phyloP scores from a whole-genome alignment of 2,113 vertebrate genomes.

The Nematolebias whitei region DNA sequence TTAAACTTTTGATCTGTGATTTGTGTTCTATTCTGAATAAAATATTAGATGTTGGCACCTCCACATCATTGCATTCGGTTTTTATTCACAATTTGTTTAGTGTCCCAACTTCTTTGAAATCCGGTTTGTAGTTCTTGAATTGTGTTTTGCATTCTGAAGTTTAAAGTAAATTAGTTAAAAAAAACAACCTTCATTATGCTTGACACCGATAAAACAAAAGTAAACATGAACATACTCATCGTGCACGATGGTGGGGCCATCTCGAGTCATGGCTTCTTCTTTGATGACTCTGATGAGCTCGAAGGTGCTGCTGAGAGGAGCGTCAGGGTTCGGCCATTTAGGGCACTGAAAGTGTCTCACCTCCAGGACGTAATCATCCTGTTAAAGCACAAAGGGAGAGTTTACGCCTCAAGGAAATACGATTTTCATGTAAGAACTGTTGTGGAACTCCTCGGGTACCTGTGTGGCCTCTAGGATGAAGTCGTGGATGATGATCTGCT shows the following conservation, averaged over 20 bases:
- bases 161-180: no score
- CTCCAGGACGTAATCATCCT: slow-evolving; percentile 99
- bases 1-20: no score
- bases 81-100: no score
- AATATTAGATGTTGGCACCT: no score
- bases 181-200: neutral
- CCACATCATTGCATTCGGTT: no score
- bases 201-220: neutral
- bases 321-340: slow-evolving; percentile 97
- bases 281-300: slow-evolving; percentile 99
- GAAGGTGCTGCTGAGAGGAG: slow-evolving; percentile 95
- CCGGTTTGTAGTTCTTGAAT: no score
- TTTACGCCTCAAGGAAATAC: no score
- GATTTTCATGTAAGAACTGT: no score
- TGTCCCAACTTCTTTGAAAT: no score
- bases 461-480: slow-evolving; percentile 99
- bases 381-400: slow-evolving; percentile 29
- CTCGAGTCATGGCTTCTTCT: slow-evolving; percentile 96
- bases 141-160: no score
- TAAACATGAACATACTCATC: slow-evolving; percentile 88
- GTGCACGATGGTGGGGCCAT: slow-evolving; percentile 97
- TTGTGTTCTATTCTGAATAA: no score
- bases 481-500: slow-evolving; percentile 99
- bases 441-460: slow-evolving; percentile 72
- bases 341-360: slow-evolving; percentile 99